phyloP scores from a whole-genome alignment of 2,797 vertebrate genomes.

The Oreonectes daqikongensis region DNA sequence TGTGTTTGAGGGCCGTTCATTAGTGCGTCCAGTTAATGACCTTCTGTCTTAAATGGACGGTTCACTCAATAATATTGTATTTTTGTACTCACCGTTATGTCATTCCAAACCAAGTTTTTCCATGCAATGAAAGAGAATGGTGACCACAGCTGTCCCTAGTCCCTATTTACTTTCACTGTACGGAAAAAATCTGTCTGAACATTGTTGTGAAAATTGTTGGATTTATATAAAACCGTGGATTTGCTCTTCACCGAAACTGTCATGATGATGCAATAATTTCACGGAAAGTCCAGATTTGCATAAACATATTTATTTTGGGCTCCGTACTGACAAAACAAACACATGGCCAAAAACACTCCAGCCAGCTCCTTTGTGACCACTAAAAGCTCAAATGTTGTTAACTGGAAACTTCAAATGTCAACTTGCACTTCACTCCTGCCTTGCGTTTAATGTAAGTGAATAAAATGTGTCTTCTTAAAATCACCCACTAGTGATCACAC shows the following conservation, averaged over 20 bases:
- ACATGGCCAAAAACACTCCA: conserved; percentile 49
- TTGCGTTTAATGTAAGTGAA: conserved; percentile 32
- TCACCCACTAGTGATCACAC: conserved; percentile 48
- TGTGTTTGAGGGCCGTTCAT: neutral
- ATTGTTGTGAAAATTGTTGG: no score
- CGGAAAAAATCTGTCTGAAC: no score
- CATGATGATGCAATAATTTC: conserved; percentile 57
- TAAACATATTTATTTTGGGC: conserved; percentile 67
- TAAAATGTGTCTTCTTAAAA: conserved; percentile 40
- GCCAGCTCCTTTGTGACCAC: conserved; percentile 56
- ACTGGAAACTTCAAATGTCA: conserved; percentile 55
- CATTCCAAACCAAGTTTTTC: no score
- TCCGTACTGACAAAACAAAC: conserved; percentile 58
- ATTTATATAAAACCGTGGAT: conserved; percentile 6
- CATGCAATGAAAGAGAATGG: no score
- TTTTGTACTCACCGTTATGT: no score
- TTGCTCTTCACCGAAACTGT: conserved; percentile 37
- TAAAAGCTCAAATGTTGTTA: conserved; percentile 52
- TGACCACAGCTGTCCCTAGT: neutral
- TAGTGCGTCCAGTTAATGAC: no score
- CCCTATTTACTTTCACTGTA: neutral
- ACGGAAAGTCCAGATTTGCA: conserved; percentile 61
- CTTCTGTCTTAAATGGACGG: no score
- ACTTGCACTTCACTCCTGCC: conserved; percentile 33
- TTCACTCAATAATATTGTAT: neutral